Evolutionary conservation across 1,140 invertebrate species (phyloP), one percentile per base, ranked within the genome.

Genomic region (Oryctes rhinoceros): DNA sequence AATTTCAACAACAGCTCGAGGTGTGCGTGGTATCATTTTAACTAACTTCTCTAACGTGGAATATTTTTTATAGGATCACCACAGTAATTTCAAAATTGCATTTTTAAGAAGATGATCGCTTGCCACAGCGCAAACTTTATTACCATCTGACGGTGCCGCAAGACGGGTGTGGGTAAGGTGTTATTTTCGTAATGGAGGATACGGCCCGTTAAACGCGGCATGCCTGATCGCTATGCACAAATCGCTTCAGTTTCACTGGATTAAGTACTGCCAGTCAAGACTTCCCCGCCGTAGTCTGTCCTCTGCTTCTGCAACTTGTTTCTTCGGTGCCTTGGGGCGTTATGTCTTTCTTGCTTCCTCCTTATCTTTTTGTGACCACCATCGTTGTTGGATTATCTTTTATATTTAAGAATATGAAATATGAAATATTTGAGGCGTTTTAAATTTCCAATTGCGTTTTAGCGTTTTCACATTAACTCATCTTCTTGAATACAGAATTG

Each of bases 151-250:
- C 13, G 39, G 11, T 47, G 71, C 35, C 15, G 71, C 30, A n/a
- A 47, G 11, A 15, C 9, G 71, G 13, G 11, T 75, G 20, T 75
- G 11, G 30, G 35, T 75, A 75, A 75, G 71, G 71, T 75, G 71
- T 75, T 75, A 75, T 75, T 75, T 75, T 75, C 71, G 71, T 75
- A 75, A 75, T 75, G 71, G 71, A 75, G 71, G 71, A 75, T 75
- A 75, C 20, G n/a, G 71, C 10, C 71, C 71, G 39, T 75, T 75
- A 39, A 75, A 75, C 71, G 39, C n/a, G n/a, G 71, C 71, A 75
- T 75, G 71, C 71, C 39, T 75, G 71, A 75, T 59, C 53, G 71
- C 71, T 39, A 75, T 30, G 24, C 71, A 75, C 71, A 75, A 75
- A 75, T 75, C 71, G 71, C 39, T 35, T 75, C 71, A 75, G 71